phyloP scores from a whole-genome alignment of 2,888 invertebrate species.

The Eudasyphora cyanicolor region DNA sequence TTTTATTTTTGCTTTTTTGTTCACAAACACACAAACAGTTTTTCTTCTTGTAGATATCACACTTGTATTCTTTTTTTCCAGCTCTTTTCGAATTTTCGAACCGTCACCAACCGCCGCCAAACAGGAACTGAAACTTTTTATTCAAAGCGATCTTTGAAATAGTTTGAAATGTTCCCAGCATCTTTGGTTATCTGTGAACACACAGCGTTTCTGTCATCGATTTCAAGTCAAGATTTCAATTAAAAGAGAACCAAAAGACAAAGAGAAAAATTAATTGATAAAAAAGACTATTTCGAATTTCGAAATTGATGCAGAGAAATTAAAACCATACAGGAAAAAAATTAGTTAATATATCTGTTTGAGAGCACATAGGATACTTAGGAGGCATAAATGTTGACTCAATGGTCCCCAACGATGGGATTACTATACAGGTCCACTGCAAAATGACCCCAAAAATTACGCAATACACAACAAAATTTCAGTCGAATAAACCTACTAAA shows the following conservation, averaged over 20 bases:
- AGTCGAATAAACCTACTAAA: too few relatives aligned
- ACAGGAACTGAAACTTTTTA: constrained; percentile 67
- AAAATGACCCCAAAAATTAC: too few relatives aligned
- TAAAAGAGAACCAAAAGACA: constrained; percentile 20
- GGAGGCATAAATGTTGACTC: too few relatives aligned
- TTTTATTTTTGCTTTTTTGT: not conserved
- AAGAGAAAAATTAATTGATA: not conserved
- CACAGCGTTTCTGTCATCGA: constrained; percentile 33
- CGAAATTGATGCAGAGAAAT: too few relatives aligned
- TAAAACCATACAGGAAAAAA: too few relatives aligned
- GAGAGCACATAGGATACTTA: too few relatives aligned
- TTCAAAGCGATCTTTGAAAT: constrained; percentile 53
- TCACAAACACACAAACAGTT: too few relatives aligned
- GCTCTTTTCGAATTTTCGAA: constrained; percentile 62
- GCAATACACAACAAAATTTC: too few relatives aligned
- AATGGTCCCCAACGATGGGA: too few relatives aligned
- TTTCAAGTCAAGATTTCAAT: constrained; percentile 28
- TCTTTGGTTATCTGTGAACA: constrained; percentile 53
- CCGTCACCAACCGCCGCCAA: constrained; percentile 67
- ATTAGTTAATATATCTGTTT: too few relatives aligned
- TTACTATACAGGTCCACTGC: too few relatives aligned
- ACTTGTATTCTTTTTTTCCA: constrained; percentile 44
- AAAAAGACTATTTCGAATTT: not conserved
- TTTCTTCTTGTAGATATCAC: too few relatives aligned
- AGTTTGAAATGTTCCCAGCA: constrained; percentile 27